Evolutionary conservation across 2,797 vertebrate genomes (phyloP).

Genomic region (Spinus pinus): DNA sequence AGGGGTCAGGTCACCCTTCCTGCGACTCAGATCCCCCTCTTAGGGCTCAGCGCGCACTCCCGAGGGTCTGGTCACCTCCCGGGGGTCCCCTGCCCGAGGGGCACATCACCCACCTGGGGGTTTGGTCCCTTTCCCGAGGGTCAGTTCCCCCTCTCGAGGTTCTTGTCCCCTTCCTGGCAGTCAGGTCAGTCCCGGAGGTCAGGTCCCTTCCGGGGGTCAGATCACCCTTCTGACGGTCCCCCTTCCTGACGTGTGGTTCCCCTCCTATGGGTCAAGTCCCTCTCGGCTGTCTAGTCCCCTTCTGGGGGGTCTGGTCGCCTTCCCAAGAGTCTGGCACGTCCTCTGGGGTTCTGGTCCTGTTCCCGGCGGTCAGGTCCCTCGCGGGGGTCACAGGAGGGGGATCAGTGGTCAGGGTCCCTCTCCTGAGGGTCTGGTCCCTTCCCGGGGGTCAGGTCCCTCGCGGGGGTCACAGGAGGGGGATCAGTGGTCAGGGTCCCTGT

Average conservation of each 20-base stretch:
- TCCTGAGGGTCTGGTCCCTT: background rate
- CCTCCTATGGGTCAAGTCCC: background rate
- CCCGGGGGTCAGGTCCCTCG: background rate
- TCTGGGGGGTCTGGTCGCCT: accelerated
- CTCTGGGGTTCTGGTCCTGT: background rate
- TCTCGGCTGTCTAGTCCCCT: background rate
- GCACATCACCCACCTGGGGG: background rate
- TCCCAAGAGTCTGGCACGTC: background rate
- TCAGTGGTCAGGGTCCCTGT: background rate
- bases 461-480: background rate
- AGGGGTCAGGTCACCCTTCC: background rate
- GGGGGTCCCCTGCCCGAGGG: background rate
- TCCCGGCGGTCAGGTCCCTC: background rate
- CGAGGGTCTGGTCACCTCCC: background rate
- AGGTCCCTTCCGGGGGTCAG: background rate
- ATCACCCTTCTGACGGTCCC: background rate
- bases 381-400: no score
- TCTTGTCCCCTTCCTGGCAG: no score
- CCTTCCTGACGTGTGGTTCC: background rate
- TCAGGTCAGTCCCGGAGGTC: background rate
- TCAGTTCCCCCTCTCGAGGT: background rate
- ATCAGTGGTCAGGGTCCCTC: no score
- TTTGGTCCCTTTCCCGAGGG: background rate
- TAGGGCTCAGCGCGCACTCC: background rate
- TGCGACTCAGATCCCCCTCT: background rate